Evolutionary conservation across 2,113 vertebrate genomes (phyloP), one percentile per base, ranked within the genome.

Genomic region (Eptesicus fuscus): DNA sequence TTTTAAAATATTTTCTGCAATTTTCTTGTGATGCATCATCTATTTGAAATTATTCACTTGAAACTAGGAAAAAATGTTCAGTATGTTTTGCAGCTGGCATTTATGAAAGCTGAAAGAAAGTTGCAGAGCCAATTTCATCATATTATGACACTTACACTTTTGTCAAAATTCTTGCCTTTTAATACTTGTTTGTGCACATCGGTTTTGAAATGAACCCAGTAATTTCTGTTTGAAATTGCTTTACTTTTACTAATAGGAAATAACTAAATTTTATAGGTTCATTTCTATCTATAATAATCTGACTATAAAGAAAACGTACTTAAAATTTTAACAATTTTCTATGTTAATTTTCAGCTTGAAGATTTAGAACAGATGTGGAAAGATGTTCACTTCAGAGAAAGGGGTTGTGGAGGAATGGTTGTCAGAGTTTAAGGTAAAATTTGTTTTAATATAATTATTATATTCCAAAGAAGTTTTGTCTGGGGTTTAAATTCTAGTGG

Each of bases 371-470:
- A 97, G 96, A 99, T 99, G 99, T 98, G 98, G 99, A 98, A 99
- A 99, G 98, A 99, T 99, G 99, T 98, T 99, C 98, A 99, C 99
- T 97, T 99, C 99, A 98, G 99, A 99, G 97, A 99, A 99, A 98
- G 99, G 99, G 96, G 96, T 99, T 98, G 99, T 99, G 98, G 99
- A 99, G 98, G 99, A 99, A 94, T 99, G 99, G 99, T 98, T 99
- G 93, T 99, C 99, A 93, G 99, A 99, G 95, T 99, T 99, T 99
- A 99, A 99, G 99, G 99, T 99, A 98, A 97, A 91, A 47, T 85
- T 86, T 4, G 4, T 92, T 80, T 51, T 83, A 90, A 63, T 69
- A 67, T 80, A 86, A n/a, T 74, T 86, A 70, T 83, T 88, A 77
- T 69, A 77, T 93, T 30, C 11, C 22, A 49, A 78, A 90, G 53